These are phyloP conservation scores for Gerris lacustris DNA, from an alignment of 2,888 invertebrate genomes.

Conservation along the genomic window DNA sequence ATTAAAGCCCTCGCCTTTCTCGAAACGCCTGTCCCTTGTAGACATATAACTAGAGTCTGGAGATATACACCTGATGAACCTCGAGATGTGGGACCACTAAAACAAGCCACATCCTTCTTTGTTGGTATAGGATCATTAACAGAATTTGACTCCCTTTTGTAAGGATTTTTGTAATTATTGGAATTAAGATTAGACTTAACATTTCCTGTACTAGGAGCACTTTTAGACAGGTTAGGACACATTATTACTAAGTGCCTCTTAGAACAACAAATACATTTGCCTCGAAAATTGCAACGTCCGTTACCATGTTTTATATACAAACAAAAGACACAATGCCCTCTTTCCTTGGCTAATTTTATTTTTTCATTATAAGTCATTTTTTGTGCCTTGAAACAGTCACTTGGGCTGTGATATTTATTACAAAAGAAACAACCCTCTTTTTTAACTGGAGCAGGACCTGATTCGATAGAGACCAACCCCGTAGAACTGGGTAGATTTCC, in stretches of 20 bases:
- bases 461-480: neutral
- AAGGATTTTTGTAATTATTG: neutral
- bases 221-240: neutral
- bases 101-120: neutral
- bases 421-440: neutral
- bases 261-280: slow-evolving; percentile 1
- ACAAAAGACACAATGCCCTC: neutral
- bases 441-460: neutral
- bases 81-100: neutral
- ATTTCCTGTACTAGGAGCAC: neutral
- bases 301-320: neutral
- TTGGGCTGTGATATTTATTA: neutral
- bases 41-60: slow-evolving; percentile 7
- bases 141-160: neutral
- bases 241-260: neutral
- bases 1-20: slow-evolving; percentile 7
- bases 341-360: neutral
- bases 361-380: neutral
- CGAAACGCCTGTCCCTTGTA: slow-evolving; percentile 1
- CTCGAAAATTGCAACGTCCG: neutral
- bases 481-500: neutral
- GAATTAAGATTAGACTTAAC: neutral
- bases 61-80: neutral
- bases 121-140: neutral
- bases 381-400: neutral